Base-by-base conservation (phyloP, 92 coral and sea anemone species). In the Epizoanthus scotinus region DNA sequence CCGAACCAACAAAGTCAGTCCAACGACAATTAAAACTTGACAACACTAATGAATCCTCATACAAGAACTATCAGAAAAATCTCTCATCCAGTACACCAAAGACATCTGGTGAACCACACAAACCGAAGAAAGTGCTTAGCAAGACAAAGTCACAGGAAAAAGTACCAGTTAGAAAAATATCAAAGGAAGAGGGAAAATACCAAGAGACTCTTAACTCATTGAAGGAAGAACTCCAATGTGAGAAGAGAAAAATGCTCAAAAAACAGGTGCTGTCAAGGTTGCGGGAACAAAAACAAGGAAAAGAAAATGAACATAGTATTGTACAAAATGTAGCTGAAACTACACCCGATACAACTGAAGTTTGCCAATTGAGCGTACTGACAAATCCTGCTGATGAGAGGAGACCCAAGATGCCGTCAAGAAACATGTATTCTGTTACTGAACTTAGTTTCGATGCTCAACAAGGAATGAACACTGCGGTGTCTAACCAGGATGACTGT, bases 221-320 rank as follows among this genome's bases (percentile, higher is more conserved):
- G 79, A 87, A 84, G 66, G 81, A 87, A 81, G 86, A 90, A 50
- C 68, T 92, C 8, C 83, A 85, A 59, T 82, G 86, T 50, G 94
- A 90, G 73, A 92, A 92, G 74, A 89, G 88, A 77, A 92, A 86
- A 72, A 27, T 73, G 19, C 82, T 92, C 52, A 90, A 87, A 36
- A 94, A 90, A 19, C 92, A 92, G 71, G 97, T 90, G 61, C 54
- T 92, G 50, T 73, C 87, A 65, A 73, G 97, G 78, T 83, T 92
- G 44, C 92, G 87, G 38, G 86, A 63, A 27, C 79, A 78, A 40
- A 78, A 38, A 67, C 84, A 58, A 14, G 72, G 73, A 13, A 70
- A 38, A 26, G 61, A 69, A 25, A 84, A 63, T 40, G 38, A 29
- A 25, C 56, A 12, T 62, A 52, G 50, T 13, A 20, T 29, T 26